Percentiles rank a stretch among this genome's conserved stretches.
These are phyloP conservation scores for Drosophila triauraria DNA, from an alignment of 1,140 invertebrate species.

Conservation along the genomic window DNA sequence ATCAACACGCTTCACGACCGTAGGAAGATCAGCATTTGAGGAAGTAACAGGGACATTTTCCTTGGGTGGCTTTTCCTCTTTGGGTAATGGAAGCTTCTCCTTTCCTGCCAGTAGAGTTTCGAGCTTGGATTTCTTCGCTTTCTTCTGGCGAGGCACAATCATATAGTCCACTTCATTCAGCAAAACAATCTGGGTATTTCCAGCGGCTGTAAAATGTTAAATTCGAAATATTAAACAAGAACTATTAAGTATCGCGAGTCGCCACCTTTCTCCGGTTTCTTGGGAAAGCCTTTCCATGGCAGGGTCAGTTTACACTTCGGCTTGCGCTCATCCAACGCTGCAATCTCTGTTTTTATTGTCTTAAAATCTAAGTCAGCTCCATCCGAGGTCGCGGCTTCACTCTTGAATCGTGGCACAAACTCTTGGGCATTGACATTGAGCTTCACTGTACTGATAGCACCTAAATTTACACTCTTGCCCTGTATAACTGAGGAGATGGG, in stretches of 20 bases:
- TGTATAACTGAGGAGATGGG: background rate
- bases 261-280: constrained; percentile 1
- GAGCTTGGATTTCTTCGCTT: background rate
- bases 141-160: constrained; percentile 19
- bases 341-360: constrained; percentile 2
- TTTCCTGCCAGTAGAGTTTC: background rate
- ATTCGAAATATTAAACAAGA: too few species aligned
- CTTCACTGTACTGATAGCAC: background rate
- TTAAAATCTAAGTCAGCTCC: background rate
- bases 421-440: constrained; percentile 42
- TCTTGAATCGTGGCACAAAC: constrained; percentile 41
- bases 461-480: background rate
- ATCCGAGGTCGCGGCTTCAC: background rate
- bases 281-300: constrained; percentile 71
- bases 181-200: constrained; percentile 14
- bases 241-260: background rate
- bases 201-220: background rate
- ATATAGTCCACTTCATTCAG: constrained; percentile 18
- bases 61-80: background rate
- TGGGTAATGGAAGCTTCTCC: background rate
- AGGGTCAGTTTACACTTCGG: constrained; percentile 25
- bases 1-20: background rate
- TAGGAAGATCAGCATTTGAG: background rate
- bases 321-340: background rate
- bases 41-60: background rate